Conservation (phyloP, 2,113 vertebrate genomes). For the pig (Sus scrofa) region DNA sequence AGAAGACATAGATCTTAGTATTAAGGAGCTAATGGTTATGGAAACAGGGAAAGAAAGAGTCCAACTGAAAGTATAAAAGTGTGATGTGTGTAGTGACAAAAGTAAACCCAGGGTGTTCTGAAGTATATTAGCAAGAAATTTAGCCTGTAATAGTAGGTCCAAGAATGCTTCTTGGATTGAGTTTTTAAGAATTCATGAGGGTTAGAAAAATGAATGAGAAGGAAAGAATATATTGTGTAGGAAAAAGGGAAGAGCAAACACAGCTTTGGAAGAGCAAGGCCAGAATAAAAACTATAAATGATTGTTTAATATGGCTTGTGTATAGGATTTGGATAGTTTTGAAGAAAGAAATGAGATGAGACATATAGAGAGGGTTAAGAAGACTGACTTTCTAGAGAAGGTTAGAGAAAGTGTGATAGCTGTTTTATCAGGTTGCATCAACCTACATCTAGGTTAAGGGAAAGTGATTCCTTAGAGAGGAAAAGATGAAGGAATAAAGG, state of each 20-base stretch:
- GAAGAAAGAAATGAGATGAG: neutral
- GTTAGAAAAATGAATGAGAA: neutral
- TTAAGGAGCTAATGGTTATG: neutral
- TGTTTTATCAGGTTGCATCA: neutral
- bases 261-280: neutral
- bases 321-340: no score
- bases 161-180: neutral
- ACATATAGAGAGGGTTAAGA: neutral
- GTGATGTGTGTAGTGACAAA: neutral
- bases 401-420: neutral
- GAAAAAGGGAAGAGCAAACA: neutral
- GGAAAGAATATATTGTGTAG: neutral
- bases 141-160: no score
- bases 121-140: neutral
- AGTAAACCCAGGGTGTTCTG: rapidly evolving
- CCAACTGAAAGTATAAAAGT: neutral
- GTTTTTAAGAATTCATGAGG: neutral
- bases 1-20: neutral
- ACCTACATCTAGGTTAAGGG: neutral
- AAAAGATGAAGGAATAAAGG: neutral
- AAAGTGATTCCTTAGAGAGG: neutral
- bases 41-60: neutral
- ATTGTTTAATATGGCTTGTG: neutral
- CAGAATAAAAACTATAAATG: neutral
- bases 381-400: neutral